Conservation (phyloP, 2,113 vertebrate species). For the Odontesthes bonariensis region DNA sequence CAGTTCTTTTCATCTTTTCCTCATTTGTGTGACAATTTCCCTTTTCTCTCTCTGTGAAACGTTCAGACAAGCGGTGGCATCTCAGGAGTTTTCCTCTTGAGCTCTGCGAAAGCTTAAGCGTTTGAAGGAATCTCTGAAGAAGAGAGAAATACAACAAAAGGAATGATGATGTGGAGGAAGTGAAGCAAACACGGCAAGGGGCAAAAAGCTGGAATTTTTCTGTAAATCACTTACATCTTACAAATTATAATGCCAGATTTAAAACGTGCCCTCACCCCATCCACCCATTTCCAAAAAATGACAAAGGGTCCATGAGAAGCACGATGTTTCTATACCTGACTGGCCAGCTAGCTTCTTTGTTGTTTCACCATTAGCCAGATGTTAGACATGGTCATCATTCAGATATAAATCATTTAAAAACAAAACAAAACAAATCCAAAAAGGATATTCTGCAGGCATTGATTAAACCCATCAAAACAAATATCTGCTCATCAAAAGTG, state of each 20-base stretch:
- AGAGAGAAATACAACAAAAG: constrained; percentile 26
- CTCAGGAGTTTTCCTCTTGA: constrained; percentile 83
- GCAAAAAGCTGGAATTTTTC: too few species aligned
- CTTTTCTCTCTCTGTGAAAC: constrained; percentile 23
- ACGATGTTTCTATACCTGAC: background rate
- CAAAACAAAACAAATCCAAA: too few species aligned
- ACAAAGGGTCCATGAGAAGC: background rate
- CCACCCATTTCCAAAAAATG: background rate
- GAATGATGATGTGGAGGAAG: constrained; percentile 2
- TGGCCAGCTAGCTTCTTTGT: background rate
- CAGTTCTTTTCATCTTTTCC: constrained; percentile 50
- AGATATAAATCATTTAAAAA: too few species aligned
- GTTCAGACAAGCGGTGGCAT: constrained; percentile 15
- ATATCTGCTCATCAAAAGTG: too few species aligned
- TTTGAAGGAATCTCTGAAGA: constrained; percentile 83
- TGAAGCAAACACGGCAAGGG: background rate
- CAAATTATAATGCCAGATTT: too few species aligned
- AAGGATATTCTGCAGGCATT: too few species aligned
- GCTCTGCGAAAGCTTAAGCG: constrained; percentile 82
- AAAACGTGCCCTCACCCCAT: too few species aligned
- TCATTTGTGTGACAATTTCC: constrained; percentile 32
- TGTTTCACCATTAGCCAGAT: background rate
- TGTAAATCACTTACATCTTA: too few species aligned
- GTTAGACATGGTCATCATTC: background rate
- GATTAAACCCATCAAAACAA: too few species aligned